Conservation (phyloP, 2,113 vertebrate species). For the Sceloporus undulatus region DNA sequence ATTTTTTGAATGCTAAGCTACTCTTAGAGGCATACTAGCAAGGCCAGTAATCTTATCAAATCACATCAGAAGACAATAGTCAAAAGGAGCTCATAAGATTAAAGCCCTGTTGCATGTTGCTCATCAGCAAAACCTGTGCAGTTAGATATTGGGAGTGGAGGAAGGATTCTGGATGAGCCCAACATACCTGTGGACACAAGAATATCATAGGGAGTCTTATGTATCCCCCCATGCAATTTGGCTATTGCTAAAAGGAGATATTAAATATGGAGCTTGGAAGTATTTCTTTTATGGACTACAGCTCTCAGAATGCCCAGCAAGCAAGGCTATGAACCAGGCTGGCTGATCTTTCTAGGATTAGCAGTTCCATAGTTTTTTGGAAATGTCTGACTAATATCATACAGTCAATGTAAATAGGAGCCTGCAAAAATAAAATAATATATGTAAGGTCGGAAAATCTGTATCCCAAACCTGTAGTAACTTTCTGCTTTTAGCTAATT, state of each 20-base stretch:
- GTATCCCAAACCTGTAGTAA: constrained; percentile 4
- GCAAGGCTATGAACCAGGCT: too few relatives aligned
- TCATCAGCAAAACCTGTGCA: background rate
- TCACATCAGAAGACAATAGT: background rate
- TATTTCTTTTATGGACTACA: background rate
- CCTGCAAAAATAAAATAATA: background rate
- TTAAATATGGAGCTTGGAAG: background rate
- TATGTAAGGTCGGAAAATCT: background rate
- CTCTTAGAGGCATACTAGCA: background rate
- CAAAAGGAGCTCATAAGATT: background rate
- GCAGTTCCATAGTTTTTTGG: too few relatives aligned
- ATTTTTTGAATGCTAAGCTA: background rate
- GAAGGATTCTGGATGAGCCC: background rate
- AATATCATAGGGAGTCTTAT: background rate
- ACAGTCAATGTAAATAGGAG: background rate
- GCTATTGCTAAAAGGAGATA: background rate
- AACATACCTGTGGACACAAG: background rate
- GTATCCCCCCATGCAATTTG: background rate
- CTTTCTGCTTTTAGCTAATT: background rate
- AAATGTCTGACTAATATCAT: too few relatives aligned
- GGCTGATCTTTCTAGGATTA: too few relatives aligned
- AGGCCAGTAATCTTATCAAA: background rate
- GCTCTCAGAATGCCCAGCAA: background rate
- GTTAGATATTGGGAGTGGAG: background rate
- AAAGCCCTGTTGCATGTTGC: background rate